Evolutionary conservation across 2,888 invertebrate species (phyloP).

Genomic region (Creontiades dilutus): DNA sequence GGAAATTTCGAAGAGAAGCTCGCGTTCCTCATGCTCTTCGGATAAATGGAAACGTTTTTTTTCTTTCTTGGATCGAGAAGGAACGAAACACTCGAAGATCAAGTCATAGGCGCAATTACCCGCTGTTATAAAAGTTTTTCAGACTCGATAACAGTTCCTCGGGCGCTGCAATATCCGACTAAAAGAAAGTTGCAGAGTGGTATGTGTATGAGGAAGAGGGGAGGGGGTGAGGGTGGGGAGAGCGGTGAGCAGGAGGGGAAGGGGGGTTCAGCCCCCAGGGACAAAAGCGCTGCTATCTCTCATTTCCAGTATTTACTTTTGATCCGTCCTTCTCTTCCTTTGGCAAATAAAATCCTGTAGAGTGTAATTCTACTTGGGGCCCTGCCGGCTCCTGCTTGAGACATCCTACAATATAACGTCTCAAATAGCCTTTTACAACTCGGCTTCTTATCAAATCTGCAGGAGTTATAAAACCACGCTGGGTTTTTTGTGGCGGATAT

Average conservation of each 20-base stretch:
- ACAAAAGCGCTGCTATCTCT: slow-evolving; percentile 56
- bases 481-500: slow-evolving; percentile 7
- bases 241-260: background rate
- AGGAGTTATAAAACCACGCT: background rate
- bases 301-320: slow-evolving; percentile 68
- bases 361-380: slow-evolving; percentile 50
- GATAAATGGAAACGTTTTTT: too few species aligned
- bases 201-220: background rate
- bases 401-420: slow-evolving; percentile 24
- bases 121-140: slow-evolving; percentile 29
- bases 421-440: slow-evolving; percentile 49
- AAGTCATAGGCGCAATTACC: slow-evolving; percentile 15
- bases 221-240: background rate
- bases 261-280: slow-evolving; percentile 11
- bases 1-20: too few species aligned
- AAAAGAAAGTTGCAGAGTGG: slow-evolving; percentile 1
- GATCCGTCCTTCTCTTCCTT: slow-evolving; percentile 48
- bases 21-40: too few species aligned
- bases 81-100: background rate
- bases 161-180: slow-evolving; percentile 19
- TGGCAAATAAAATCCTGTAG: slow-evolving; percentile 57
- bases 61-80: too few species aligned
- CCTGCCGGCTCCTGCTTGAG: slow-evolving; percentile 22
- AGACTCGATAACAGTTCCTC: slow-evolving; percentile 24
- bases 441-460: slow-evolving; percentile 10